These are phyloP conservation scores for Drosophila heteroneura DNA, from an alignment of 2,888 invertebrate species.

Conservation along the genomic window DNA sequence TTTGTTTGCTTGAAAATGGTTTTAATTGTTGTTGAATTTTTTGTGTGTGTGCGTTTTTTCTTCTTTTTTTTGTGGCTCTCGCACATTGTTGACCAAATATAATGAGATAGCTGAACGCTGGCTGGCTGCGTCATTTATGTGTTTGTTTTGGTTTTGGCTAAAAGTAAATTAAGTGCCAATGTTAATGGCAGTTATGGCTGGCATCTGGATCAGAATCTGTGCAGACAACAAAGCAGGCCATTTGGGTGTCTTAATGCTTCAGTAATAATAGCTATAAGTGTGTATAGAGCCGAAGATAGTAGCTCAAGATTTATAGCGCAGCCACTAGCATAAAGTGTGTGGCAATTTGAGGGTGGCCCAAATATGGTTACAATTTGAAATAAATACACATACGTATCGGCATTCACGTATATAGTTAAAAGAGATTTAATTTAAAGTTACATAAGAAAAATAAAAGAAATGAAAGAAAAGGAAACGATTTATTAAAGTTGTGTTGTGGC, in stretches of 20 bases:
- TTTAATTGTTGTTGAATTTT: constrained; percentile 75
- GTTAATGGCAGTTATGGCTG: constrained; percentile 79
- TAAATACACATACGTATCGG: constrained; percentile 5
- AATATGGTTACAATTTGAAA: constrained; percentile 21
- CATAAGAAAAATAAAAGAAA: neutral
- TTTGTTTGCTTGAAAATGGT: constrained; percentile 76
- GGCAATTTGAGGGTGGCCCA: constrained; percentile 5
- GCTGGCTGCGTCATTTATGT: constrained; percentile 66
- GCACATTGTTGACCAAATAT: constrained; percentile 76
- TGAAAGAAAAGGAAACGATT: neutral
- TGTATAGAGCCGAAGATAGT: constrained; percentile 63
- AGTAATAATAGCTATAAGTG: constrained; percentile 76
- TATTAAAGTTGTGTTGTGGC: neutral
- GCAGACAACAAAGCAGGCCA: constrained; percentile 61
- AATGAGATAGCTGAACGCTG: constrained; percentile 64
- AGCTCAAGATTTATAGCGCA: constrained; percentile 71
- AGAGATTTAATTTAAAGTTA: neutral
- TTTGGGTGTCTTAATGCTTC: constrained; percentile 78
- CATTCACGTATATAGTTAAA: neutral
- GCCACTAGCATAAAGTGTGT: constrained; percentile 5
- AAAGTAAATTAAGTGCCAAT: constrained; percentile 80
- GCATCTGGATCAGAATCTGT: constrained; percentile 73
- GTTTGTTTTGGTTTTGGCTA: constrained; percentile 75
- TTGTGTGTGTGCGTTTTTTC: constrained; percentile 24
- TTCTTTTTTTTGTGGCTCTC: constrained; percentile 56